Evolutionary conservation across 2,888 invertebrate species (phyloP), one percentile per base, ranked within the genome.

Genomic region (Tanytarsus gracilentus): DNA sequence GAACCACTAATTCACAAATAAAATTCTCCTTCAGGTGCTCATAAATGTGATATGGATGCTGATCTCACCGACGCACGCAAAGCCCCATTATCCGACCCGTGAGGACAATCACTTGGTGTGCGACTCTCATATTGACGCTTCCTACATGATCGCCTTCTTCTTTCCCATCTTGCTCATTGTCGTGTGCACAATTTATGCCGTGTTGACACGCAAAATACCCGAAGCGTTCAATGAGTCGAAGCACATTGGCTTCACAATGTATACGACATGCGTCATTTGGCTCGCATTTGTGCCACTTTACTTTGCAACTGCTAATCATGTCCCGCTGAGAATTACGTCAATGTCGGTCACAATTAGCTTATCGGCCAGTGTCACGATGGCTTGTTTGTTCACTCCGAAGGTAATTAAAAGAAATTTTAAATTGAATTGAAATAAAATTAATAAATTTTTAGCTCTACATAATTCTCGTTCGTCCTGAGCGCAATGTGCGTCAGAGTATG

Each of bases 211-310:
- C 65, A 98, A 98, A 77, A 90, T 98, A 63, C 99, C 98, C 0
- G 98, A 98, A 73, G 96, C 96, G 39, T 99, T 98, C 74, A 98
- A 99, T 74, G 98, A 96, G 76, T 94, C 94, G 68, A 95, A 95
- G 76, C 93, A 95, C 76, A 95, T 95, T 67, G 96, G 90, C 62
- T 98, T 99, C 76, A 96, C 97, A 23, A 98, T 99, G 98, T 99
- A 95, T 77, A 96, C 96, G 44, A 97, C 96, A 26, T 94, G 95
- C 73, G 90, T 96, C 64, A 95, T 97, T 70, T 98, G 98, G 98
- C 77, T 95, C 65, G 98, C 98, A 18, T 98, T 98, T 75, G 92
- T 98, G 61, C 95, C 97, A 5, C 81, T 98, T 53, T 97, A 97
- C 76, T 96, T 97, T 73, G 95, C 95, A 64, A 96, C 95, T 2